Percentiles rank a stretch among this genome's conserved stretches.
These are phyloP conservation scores for Bombus breviceps DNA, from an alignment of 1,140 invertebrate species.

Conservation along the genomic window DNA sequence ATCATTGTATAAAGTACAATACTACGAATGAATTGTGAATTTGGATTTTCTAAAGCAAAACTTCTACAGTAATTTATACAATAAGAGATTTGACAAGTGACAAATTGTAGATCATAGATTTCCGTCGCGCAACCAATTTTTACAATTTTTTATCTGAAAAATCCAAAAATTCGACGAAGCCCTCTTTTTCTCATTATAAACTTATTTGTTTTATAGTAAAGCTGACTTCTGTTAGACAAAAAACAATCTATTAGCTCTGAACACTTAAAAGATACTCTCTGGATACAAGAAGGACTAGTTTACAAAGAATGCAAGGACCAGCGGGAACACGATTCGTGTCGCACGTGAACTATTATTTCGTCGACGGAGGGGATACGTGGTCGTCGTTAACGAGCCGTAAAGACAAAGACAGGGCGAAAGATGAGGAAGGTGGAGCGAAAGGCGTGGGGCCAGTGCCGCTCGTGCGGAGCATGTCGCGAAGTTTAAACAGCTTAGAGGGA, in stretches of 20 bases:
- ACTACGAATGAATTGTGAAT: neutral
- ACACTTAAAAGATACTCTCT: no score
- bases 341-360: constrained; percentile 33
- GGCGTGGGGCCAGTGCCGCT: constrained; percentile 20
- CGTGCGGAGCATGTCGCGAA: constrained; percentile 71
- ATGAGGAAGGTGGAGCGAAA: constrained; percentile 38
- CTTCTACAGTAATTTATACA: neutral
- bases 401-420: constrained; percentile 71
- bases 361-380: constrained; percentile 34
- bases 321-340: constrained; percentile 37
- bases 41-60: neutral
- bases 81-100: neutral
- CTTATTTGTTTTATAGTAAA: no score
- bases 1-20: neutral
- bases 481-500: constrained; percentile 79
- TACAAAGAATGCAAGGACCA: neutral
- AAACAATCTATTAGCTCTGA: no score
- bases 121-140: no score
- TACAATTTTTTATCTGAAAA: no score
- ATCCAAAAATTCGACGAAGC: no score
- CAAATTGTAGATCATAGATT: neutral
- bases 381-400: constrained; percentile 70
- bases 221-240: no score
- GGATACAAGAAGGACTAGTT: neutral
- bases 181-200: no score